Conservation (phyloP, 1,140 invertebrate species). For the Diplogasteroides magnus region DNA sequence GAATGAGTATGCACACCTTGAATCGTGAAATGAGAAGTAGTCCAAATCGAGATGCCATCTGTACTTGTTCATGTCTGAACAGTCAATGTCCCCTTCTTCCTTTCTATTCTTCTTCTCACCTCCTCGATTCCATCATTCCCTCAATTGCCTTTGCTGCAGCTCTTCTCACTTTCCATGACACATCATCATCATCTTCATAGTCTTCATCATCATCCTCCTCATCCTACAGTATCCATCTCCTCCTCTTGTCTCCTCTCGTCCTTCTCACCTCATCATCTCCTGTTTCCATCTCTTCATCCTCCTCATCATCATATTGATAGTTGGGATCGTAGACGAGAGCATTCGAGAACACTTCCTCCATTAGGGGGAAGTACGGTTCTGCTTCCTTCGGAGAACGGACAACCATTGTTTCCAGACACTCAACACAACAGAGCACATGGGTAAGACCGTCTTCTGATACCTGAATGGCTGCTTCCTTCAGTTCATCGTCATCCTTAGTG, state of each 20-base stretch:
- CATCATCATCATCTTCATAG: constrained; percentile 81
- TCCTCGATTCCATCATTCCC: constrained; percentile 69
- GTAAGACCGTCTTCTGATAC: too few relatives aligned
- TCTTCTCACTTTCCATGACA: constrained; percentile 94
- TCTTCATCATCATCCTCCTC: constrained; percentile 49
- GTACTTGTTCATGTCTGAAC: neutral
- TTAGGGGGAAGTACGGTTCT: constrained; percentile 7
- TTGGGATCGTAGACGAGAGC: constrained; percentile 47
- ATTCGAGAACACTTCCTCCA: neutral
- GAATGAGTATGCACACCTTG: too few relatives aligned
- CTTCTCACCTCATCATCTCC: constrained; percentile 12
- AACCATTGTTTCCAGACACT: constrained; percentile 9
- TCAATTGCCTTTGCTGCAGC: constrained; percentile 95
- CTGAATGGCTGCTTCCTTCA: too few relatives aligned
- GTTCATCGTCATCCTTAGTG: too few relatives aligned
- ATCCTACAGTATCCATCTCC: constrained; percentile 16
- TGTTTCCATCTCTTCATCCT: constrained; percentile 44
- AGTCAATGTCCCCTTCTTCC: neutral
- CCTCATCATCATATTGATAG: constrained; percentile 46
- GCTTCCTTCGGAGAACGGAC: constrained; percentile 37
- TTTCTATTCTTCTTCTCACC: constrained; percentile 62
- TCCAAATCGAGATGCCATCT: neutral
- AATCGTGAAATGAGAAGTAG: neutral
- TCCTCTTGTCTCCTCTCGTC: neutral
- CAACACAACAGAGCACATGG: too few relatives aligned